Percentiles rank a stretch among this genome's conserved stretches.
phyloP scores from a whole-genome alignment of 2,797 vertebrate species.

The Discoglossus pictus region DNA sequence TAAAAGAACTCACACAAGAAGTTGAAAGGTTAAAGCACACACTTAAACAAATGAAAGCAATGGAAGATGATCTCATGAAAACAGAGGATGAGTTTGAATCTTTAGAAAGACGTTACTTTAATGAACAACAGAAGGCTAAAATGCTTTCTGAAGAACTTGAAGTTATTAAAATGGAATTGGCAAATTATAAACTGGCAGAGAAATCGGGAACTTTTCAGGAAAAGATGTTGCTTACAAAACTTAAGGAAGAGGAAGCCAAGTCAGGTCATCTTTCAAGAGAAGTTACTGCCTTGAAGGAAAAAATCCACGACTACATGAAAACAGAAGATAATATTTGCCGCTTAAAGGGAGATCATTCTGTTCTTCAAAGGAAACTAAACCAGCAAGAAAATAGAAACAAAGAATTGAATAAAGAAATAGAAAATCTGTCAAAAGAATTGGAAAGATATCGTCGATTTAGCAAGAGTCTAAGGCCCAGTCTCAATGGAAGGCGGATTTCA shows the following conservation, averaged over 20 bases:
- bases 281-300: slow-evolving; percentile 90
- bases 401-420: slow-evolving; percentile 90
- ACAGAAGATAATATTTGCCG: slow-evolving; percentile 88
- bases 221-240: slow-evolving; percentile 83
- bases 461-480: slow-evolving; percentile 82
- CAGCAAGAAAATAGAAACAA: slow-evolving; percentile 93
- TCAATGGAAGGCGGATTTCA: slow-evolving; percentile 88
- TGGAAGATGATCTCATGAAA: slow-evolving; percentile 87
- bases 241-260: slow-evolving; percentile 92
- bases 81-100: slow-evolving; percentile 87
- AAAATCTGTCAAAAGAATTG: slow-evolving; percentile 86
- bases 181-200: slow-evolving; percentile 88
- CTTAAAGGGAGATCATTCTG: slow-evolving; percentile 85
- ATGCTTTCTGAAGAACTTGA: slow-evolving; percentile 86
- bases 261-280: slow-evolving; percentile 88
- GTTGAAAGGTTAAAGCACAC: slow-evolving; percentile 87
- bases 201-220: slow-evolving; percentile 90
- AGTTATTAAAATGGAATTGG: slow-evolving; percentile 82
- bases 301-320: slow-evolving; percentile 91
- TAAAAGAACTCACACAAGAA: slow-evolving; percentile 93
- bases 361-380: slow-evolving; percentile 87
- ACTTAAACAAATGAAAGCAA: slow-evolving; percentile 89
- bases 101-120: slow-evolving; percentile 82
- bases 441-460: slow-evolving; percentile 89
- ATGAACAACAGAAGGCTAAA: slow-evolving; percentile 83